Evolutionary conservation across 2,797 vertebrate genomes (phyloP).

Genomic region (Naso thynnoides): DNA sequence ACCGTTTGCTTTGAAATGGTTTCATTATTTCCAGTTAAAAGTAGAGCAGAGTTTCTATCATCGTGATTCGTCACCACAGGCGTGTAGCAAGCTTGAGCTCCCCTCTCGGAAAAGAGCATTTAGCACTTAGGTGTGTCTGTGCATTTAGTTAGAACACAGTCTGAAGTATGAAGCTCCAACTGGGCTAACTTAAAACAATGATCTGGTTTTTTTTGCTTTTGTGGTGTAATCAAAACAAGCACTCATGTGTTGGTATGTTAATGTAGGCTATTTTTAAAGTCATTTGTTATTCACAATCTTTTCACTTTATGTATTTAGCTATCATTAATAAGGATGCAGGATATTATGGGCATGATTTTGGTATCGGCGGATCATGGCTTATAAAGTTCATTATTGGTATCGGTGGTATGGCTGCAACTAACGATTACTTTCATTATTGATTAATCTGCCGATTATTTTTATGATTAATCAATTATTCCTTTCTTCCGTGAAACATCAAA

Average conservation of each 20-base stretch:
- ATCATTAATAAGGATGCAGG: too few relatives aligned
- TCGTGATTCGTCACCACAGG: slow-evolving; percentile 17
- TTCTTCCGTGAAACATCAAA: too few relatives aligned
- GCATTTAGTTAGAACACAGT: background rate
- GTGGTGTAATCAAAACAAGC: background rate
- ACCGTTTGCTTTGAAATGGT: slow-evolving; percentile 6
- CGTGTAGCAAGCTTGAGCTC: background rate
- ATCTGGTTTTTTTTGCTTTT: background rate
- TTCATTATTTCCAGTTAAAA: slow-evolving; percentile 12
- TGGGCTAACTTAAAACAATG: background rate
- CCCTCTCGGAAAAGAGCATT: background rate
- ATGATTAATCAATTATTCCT: too few relatives aligned
- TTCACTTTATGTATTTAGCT: background rate
- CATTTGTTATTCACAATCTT: background rate
- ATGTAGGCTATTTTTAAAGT: background rate
- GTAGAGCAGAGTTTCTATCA: background rate
- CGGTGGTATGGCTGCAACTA: too few relatives aligned
- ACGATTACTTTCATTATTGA: too few relatives aligned
- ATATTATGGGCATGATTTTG: too few relatives aligned
- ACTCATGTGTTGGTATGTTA: background rate
- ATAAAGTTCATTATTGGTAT: too few relatives aligned
- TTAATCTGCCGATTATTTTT: too few relatives aligned
- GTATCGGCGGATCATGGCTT: too few relatives aligned
- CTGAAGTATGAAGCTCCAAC: background rate
- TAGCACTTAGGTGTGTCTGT: background rate